phyloP scores from a whole-genome alignment of 2,888 invertebrate genomes.

The Neocrepidodera transversa region DNA sequence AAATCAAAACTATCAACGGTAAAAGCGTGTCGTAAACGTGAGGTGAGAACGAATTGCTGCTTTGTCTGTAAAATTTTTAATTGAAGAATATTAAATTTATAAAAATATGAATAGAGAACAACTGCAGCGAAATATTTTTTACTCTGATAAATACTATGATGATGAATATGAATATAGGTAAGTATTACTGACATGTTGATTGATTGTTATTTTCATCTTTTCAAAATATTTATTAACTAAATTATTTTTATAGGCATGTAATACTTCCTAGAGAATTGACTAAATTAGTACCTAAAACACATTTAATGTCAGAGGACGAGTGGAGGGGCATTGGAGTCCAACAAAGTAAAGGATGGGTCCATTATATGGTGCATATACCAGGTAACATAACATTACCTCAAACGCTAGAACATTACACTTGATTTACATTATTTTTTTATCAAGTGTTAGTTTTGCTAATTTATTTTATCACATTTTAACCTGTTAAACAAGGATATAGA shows the following conservation, averaged over 20 bases:
- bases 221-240: too few species aligned
- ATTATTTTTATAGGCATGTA: conserved; percentile 82
- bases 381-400: too few species aligned
- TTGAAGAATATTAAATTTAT: conserved; percentile 4
- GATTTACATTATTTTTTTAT: conserved; percentile 32
- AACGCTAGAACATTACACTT: too few species aligned
- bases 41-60: neutral
- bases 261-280: conserved; percentile 92
- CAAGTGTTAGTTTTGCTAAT: neutral
- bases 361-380: conserved; percentile 96
- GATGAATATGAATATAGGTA: conserved; percentile 93
- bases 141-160: conserved; percentile 93
- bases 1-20: too few species aligned
- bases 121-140: conserved; percentile 78
- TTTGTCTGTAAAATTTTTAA: neutral
- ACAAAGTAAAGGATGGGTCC: conserved; percentile 96
- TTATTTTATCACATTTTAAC: neutral
- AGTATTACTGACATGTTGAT: too few species aligned
- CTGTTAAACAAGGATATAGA: neutral
- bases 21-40: conserved; percentile 23
- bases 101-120: conserved; percentile 52
- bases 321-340: conserved; percentile 96
- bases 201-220: too few species aligned
- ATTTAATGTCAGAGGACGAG: conserved; percentile 91
- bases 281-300: conserved; percentile 88